A percentile compares a stretch with the other conserved stretches of the same genome.
phyloP scores from a whole-genome alignment of 1,140 invertebrate genomes.

The Drosophila ohnishii region DNA sequence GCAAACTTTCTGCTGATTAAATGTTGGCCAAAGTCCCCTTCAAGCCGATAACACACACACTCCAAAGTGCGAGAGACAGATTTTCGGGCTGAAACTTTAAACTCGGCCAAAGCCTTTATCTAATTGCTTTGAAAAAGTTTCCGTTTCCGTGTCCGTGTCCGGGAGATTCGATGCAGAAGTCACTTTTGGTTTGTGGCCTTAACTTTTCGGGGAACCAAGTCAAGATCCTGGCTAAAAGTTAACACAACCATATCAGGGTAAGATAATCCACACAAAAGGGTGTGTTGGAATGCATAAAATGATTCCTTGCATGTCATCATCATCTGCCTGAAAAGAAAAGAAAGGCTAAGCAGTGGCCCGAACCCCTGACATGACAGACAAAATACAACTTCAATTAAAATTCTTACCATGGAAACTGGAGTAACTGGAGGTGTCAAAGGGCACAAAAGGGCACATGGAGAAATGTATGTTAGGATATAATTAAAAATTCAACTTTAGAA shows the following conservation, averaged over 20 bases:
- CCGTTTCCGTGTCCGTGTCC: constrained; percentile 6
- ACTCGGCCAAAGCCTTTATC: constrained; percentile 73
- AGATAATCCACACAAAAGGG: constrained; percentile 35
- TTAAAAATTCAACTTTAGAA: no score
- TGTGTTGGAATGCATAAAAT: constrained; percentile 38
- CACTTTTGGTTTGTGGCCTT: constrained; percentile 63
- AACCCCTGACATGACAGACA: constrained; percentile 41
- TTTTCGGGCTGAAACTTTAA: constrained; percentile 56
- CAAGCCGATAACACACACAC: constrained; percentile 39
- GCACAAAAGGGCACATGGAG: constrained; percentile 9
- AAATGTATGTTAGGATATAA: not conserved
- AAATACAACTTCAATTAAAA: constrained; percentile 79
- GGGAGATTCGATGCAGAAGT: constrained; percentile 67
- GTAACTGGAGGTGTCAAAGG: constrained; percentile 59
- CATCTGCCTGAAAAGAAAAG: constrained; percentile 22
- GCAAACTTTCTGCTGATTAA: constrained; percentile 72
- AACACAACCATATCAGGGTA: constrained; percentile 14
- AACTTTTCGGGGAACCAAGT: constrained; percentile 35
- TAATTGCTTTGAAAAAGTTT: constrained; percentile 81
- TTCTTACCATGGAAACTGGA: constrained; percentile 62
- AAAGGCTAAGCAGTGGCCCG: constrained; percentile 13
- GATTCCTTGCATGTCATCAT: constrained; percentile 41
- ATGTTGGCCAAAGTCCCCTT: constrained; percentile 60
- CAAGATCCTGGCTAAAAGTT: constrained; percentile 45
- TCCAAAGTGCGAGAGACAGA: constrained; percentile 24